Evolutionary conservation across 2,797 vertebrate species (phyloP), one percentile per base, ranked within the genome.

Genomic region (Tragelaphus eurycerus): DNA sequence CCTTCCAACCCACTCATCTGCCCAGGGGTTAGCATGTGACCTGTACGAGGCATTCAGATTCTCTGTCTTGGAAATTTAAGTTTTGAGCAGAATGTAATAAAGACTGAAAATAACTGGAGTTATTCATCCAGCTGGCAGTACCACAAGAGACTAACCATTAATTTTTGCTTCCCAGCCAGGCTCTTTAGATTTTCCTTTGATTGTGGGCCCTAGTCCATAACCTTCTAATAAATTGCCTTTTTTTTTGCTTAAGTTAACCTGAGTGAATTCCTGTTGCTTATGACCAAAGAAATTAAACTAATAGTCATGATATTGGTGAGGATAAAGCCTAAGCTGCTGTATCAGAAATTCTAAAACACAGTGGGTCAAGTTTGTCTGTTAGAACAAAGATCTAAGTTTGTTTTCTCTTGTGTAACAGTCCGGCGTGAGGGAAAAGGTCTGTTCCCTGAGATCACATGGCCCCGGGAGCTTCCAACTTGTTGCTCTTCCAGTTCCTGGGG

Each of bases 101-200:
- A 74, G 21, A 59, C 17, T 64, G 55, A 86, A 81, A 81, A 89
- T 34, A n/a, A 86, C 29, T 50, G 7, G 14, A 74, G 71, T 43
- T 82, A 23, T 9, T 57, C 48, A 27, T 85, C 60, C 60, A 52
- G 19, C 50, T 81, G 57, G 54, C 54, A 43, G 34, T 7, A 21
- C 29, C n/a, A 82, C 25, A 88, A 82, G 50, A 59, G 16, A 76
- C 9, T 43, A 21, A n/a, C 25, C 14, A n/a, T 89, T 55, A 57
- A 38, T 17, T 48, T 79, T 76, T 62, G 71, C 23, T 57, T 95
- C 43, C 25, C 34, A 82, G 27, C 27, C 78, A 82, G 48, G 16
- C 17, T 74, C 46, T 93, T 89, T 27, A 74, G 38, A n/a, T 96
- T 94, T 94, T 76, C 60, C 54, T 81, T 89, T 90, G 17, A 64